A percentile compares a stretch with the other conserved stretches of the same genome.
Evolutionary conservation across 37 sponge, comb jelly and placozoan species (phyloP).

Genomic region (Axinella damicornis): DNA sequence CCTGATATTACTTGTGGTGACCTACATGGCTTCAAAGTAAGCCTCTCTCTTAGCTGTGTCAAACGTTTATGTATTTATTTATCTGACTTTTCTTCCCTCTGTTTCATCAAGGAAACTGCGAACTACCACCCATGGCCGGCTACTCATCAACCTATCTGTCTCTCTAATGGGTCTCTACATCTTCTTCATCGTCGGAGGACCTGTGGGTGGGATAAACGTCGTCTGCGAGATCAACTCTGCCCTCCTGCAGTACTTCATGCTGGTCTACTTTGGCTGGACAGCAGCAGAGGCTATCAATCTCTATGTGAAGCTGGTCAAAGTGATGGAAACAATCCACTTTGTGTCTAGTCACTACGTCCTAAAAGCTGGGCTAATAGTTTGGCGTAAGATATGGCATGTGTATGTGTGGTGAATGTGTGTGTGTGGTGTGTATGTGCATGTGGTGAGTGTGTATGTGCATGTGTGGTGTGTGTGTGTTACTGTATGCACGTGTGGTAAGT

Average conservation of each 20-base stretch:
- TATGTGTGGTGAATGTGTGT: too few relatives aligned
- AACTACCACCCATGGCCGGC: background rate
- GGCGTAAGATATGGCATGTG: conserved; percentile 1
- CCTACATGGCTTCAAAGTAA: conserved; percentile 51
- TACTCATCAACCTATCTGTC: conserved; percentile 25
- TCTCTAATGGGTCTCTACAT: conserved; percentile 47
- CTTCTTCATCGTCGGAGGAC: conserved; percentile 14
- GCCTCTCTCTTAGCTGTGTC: background rate
- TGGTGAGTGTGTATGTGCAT: too few relatives aligned
- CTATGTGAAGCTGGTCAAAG: conserved; percentile 24
- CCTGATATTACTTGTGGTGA: conserved; percentile 34
- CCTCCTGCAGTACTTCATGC: conserved; percentile 43
- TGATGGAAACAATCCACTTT: background rate
- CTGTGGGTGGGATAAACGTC: background rate
- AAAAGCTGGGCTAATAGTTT: background rate
- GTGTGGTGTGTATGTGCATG: background rate
- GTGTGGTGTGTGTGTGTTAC: too few relatives aligned
- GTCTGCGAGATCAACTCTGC: conserved; percentile 1
- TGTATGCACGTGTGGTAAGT: background rate
- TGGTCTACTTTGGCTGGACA: conserved; percentile 35
- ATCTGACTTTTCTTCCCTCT: too few relatives aligned
- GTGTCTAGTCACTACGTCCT: background rate
- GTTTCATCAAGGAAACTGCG: background rate
- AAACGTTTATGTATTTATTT: too few relatives aligned
- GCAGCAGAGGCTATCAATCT: conserved; percentile 31